A percentile compares a stretch with the other conserved stretches of the same genome.
These are phyloP conservation scores for Erinaceus europaeus DNA, from an alignment of 2,113 vertebrate genomes.

Conservation along the genomic window DNA sequence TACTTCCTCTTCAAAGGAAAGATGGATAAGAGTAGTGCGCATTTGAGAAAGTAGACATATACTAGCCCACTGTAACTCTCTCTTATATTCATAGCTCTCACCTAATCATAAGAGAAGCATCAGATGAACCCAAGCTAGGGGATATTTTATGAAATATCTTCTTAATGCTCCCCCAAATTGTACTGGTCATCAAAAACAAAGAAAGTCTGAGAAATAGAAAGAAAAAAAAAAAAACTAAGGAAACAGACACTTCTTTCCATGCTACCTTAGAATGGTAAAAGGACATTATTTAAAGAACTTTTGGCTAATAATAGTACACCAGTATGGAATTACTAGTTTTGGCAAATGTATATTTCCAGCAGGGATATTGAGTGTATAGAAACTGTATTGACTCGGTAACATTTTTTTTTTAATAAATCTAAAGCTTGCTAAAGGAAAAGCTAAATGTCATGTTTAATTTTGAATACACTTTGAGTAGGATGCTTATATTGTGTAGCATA, in stretches of 20 bases:
- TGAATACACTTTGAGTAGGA: not conserved
- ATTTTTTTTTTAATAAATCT: conserved; percentile 7
- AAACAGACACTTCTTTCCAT: too few relatives aligned
- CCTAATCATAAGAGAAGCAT: not conserved
- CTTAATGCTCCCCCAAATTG: not conserved
- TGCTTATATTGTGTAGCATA: not conserved
- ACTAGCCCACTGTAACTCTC: too few relatives aligned
- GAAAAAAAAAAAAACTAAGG: not conserved
- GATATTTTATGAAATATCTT: not conserved
- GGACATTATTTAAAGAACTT: too few relatives aligned
- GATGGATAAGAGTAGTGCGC: not conserved
- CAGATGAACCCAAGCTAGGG: not conserved
- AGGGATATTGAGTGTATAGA: not conserved
- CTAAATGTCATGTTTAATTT: conserved; percentile 59
- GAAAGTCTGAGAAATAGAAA: not conserved
- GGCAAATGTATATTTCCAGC: not conserved
- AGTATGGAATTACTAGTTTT: not conserved
- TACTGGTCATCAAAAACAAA: not conserved
- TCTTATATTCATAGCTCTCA: too few relatives aligned
- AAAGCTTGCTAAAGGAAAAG: conserved; percentile 20
- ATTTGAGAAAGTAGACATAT: not conserved
- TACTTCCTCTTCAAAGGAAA: not conserved
- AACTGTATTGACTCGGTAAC: not conserved
- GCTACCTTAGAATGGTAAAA: too few relatives aligned
- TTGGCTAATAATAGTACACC: not conserved